Evolutionary conservation across 2,113 vertebrate species (phyloP), one percentile per base, ranked within the genome.

Genomic region (Centropus unirufus): DNA sequence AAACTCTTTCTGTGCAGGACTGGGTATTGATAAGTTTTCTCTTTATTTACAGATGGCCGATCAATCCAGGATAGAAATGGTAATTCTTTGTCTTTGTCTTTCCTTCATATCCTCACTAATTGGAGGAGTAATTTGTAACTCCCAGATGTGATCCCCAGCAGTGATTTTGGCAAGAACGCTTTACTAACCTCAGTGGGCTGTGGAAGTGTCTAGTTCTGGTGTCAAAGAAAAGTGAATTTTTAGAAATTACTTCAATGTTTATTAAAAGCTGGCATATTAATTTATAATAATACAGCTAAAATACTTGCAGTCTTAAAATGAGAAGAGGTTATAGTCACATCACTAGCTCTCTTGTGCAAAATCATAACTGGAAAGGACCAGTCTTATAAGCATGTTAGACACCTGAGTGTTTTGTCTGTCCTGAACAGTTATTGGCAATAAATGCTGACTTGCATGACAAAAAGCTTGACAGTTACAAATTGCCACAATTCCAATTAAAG

Each of bases 21-120:
- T 94, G 89, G 29, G 13, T 58, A 47, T n/a, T 92, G 62, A 96
- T 82, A 46, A 18, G 13, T 92, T 92, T 81, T 51, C 86, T 96
- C 59, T 95, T 94, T 90, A 78, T 83, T 87, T 95, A 83, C 97
- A 99, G 99, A 97, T 97, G 98, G 98, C 89, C 97, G 97, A 95
- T 97, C 98, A 90, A 97, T 98, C 94, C 98, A 90, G 85, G 98
- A 98, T 94, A 97, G 98, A 97, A 98, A 98, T 96, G 98, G 97
- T 98, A 98, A 97, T 78, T 83, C 19, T 34, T 58, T 47, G 34
- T 76, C 34, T 55, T 70, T 82, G 91, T 80, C 72, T 64, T 67
- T 83, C 11, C 24, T 44, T 77, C 63, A 5, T 52, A 46, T 47
- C n/a, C 52, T 95, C 92, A 88, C 52, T 36, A 67, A 74, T 77